These are phyloP conservation scores for Drosophila teissieri DNA, from an alignment of 1,140 invertebrate species.

Conservation along the genomic window DNA sequence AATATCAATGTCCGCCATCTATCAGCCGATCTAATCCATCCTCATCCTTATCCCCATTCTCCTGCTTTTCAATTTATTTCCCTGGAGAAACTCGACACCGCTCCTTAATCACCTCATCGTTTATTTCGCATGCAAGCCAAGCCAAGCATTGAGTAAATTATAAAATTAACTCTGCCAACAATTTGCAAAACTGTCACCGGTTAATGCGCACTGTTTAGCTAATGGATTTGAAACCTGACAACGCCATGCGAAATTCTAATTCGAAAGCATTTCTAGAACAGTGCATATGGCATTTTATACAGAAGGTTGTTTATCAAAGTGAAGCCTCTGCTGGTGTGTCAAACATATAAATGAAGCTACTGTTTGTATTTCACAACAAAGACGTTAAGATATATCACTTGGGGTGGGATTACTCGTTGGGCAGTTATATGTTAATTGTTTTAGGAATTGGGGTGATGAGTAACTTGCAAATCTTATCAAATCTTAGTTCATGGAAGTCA, in stretches of 20 bases:
- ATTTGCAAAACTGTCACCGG: constrained; percentile 37
- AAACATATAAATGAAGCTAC: constrained; percentile 20
- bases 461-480: not conserved
- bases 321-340: constrained; percentile 22
- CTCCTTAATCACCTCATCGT: constrained; percentile 10
- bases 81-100: constrained; percentile 15
- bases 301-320: constrained; percentile 17
- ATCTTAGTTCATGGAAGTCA: not conserved
- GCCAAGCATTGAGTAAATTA: constrained; percentile 12
- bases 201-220: constrained; percentile 29
- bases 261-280: constrained; percentile 37
- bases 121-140: constrained; percentile 35
- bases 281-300: constrained; percentile 8
- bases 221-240: constrained; percentile 20
- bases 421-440: not conserved
- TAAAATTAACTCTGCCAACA: constrained; percentile 19
- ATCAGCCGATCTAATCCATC: not conserved
- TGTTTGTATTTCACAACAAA: constrained; percentile 28
- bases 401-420: not conserved
- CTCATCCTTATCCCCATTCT: constrained; percentile 1
- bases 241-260: constrained; percentile 34
- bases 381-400: constrained; percentile 8
- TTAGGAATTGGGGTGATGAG: not conserved
- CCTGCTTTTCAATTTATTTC: constrained; percentile 27
- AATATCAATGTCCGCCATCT: constrained; percentile 18